These are phyloP conservation scores for Eospalax fontanierii DNA, from an alignment of 2,797 vertebrate species.

Conservation along the genomic window DNA sequence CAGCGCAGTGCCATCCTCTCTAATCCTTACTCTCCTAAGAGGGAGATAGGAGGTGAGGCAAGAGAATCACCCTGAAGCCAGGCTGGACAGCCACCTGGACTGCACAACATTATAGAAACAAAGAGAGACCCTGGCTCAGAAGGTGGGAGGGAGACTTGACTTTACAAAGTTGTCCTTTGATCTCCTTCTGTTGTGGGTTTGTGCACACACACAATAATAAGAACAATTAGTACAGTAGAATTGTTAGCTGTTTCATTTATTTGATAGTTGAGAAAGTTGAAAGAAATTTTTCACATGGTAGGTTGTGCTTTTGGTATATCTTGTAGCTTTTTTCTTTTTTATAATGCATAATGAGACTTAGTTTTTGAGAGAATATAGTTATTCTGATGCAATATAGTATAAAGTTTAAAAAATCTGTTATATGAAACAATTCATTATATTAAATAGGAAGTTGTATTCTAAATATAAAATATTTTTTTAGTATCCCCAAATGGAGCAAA, in stretches of 20 bases:
- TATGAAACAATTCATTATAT: constrained; percentile 6
- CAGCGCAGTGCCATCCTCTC: neutral
- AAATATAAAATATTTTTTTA: neutral
- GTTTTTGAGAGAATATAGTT: neutral
- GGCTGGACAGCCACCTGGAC: no score
- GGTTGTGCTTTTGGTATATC: constrained; percentile 36
- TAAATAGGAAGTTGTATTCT: constrained; percentile 10
- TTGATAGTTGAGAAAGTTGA: constrained; percentile 50
- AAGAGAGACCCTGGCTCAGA: neutral
- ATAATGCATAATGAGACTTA: constrained; percentile 11
- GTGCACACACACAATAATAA: neutral
- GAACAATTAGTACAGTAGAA: neutral
- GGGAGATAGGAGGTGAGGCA: no score
- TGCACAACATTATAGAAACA: no score
- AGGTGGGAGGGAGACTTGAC: neutral
- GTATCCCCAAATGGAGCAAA: neutral
- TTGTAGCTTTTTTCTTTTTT: neutral
- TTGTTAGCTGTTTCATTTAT: constrained; percentile 31
- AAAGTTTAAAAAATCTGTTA: neutral
- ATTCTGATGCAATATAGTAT: neutral
- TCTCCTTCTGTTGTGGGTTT: no score
- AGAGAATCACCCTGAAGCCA: neutral
- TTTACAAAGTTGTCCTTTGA: neutral
- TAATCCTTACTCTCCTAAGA: neutral
- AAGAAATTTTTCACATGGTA: constrained; percentile 20